Percentiles rank a stretch among this genome's conserved stretches.
Evolutionary conservation across 2,797 vertebrate genomes (phyloP).

Genomic region (Peromyscus attwateri): DNA sequence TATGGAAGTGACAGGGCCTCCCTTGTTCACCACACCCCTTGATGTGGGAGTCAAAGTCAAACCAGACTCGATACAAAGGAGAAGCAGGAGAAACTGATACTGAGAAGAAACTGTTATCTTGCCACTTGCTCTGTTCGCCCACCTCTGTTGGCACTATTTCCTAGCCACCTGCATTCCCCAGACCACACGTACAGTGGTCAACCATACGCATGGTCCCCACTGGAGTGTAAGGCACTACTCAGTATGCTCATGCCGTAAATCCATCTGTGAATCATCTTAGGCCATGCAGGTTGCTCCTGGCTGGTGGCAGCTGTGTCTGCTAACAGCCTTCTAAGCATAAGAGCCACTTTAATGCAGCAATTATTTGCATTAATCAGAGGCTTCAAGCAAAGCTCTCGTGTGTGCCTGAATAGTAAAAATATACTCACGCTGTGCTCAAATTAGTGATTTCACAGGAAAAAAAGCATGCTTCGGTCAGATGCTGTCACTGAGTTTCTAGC

Average conservation of each 20-base stretch:
- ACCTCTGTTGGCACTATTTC: not conserved
- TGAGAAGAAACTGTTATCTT: not conserved
- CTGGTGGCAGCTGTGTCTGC: conserved; percentile 68
- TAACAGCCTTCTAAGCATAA: conserved; percentile 74
- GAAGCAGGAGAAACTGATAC: not conserved
- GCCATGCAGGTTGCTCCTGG: conserved; percentile 40
- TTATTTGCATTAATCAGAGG: conserved; percentile 83
- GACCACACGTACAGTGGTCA: not conserved
- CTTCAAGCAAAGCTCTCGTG: conserved; percentile 76
- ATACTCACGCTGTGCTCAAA: conserved; percentile 73
- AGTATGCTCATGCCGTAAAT: not conserved
- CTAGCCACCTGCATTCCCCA: not conserved
- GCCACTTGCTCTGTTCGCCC: not conserved
- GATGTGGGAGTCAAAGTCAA: conserved; percentile 15
- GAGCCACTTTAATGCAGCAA: conserved; percentile 70
- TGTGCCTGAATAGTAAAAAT: conserved; percentile 70
- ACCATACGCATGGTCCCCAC: not conserved
- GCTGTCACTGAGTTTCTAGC: conserved; percentile 52
- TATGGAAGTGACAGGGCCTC: not conserved
- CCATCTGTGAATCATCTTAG: conserved; percentile 48
- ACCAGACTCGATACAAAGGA: not conserved
- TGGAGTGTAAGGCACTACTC: not conserved
- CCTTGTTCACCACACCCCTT: not conserved
- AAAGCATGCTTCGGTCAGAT: conserved; percentile 13
- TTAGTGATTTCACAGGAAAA: conserved; percentile 65